phyloP scores from a whole-genome alignment of 1,140 invertebrate genomes.

The Orchestia grillus region DNA sequence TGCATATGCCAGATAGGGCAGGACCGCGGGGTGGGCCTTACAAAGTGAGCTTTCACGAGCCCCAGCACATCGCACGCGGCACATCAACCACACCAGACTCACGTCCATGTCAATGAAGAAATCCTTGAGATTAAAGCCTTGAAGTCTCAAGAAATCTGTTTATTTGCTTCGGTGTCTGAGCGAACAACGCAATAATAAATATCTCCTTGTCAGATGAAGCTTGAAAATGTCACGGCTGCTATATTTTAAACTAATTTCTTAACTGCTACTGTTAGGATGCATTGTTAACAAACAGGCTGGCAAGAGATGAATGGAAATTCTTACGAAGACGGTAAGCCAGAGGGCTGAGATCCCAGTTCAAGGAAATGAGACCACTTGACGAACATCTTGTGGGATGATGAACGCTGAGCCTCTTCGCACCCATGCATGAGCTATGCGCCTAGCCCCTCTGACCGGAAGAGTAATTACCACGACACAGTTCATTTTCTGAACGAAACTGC shows the following conservation, averaged over 20 bases:
- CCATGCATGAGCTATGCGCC: neutral
- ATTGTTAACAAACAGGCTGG: neutral
- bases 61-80: neutral
- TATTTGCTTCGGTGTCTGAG: neutral
- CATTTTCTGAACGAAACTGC: neutral
- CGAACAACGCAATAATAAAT: conserved; percentile 1
- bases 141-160: neutral
- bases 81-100: neutral
- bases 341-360: neutral
- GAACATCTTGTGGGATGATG: neutral
- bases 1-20: conserved; percentile 39
- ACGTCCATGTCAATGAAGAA: conserved; percentile 37
- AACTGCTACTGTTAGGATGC: neutral
- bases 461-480: neutral
- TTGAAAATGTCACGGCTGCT: neutral
- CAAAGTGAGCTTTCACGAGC: conserved; percentile 33
- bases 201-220: neutral
- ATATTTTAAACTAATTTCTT: neutral
- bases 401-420: neutral
- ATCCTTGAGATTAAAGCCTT: neutral
- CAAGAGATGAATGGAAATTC: neutral
- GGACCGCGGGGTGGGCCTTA: neutral
- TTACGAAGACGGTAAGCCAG: neutral
- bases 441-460: neutral
- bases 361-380: neutral